A percentile compares a stretch with the other conserved stretches of the same genome.
phyloP scores from a whole-genome alignment of 2,797 vertebrate species.

The Hoplostethus mediterraneus region DNA sequence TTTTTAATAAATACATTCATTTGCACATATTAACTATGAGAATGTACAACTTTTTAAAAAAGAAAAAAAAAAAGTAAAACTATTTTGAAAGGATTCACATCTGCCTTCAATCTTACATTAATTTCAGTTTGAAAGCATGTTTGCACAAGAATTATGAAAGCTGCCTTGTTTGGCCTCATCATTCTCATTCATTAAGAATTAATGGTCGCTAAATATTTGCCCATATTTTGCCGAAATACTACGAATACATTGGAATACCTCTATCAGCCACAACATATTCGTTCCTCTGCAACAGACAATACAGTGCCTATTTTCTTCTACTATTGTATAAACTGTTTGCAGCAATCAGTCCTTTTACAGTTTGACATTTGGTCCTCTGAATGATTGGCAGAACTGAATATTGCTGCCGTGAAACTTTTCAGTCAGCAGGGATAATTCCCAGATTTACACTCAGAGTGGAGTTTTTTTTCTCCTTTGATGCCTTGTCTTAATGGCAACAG shows the following conservation, averaged over 20 bases:
- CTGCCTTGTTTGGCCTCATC: neutral
- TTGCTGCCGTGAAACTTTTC: slow-evolving; percentile 58
- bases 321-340: slow-evolving; percentile 63
- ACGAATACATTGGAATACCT: slow-evolving; percentile 10
- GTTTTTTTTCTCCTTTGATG: slow-evolving; percentile 60
- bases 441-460: slow-evolving; percentile 34
- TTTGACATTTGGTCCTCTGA: slow-evolving; percentile 64
- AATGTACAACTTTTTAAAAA: neutral
- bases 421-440: slow-evolving; percentile 56
- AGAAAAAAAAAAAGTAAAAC: neutral
- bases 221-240: slow-evolving; percentile 6
- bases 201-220: slow-evolving; percentile 15
- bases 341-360: slow-evolving; percentile 61
- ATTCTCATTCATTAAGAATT: neutral
- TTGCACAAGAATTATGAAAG: neutral
- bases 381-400: slow-evolving; percentile 66
- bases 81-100: neutral
- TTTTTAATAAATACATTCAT: neutral
- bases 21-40: neutral
- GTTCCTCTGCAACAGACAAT: slow-evolving; percentile 31
- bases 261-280: slow-evolving; percentile 31
- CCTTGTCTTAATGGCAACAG: slow-evolving; percentile 67
- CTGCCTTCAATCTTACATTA: neutral
- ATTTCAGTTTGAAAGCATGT: neutral
- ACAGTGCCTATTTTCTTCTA: slow-evolving; percentile 48